Percentiles rank a stretch among this genome's conserved stretches.
Conservation (phyloP, 2,888 invertebrate genomes). For the Onchidella celtica region DNA sequence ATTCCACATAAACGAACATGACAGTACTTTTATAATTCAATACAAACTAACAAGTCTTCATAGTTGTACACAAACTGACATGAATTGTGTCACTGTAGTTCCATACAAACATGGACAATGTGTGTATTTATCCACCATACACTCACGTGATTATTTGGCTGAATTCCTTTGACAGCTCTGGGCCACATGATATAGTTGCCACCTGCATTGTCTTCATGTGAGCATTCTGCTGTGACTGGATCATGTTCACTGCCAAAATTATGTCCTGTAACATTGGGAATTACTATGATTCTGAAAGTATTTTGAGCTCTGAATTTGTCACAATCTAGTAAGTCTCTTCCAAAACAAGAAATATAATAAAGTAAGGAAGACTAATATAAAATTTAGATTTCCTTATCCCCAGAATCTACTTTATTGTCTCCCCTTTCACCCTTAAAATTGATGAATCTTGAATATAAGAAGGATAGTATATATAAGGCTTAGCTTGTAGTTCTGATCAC, state of each 20-base stretch:
- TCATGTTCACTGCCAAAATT: conserved; percentile 37
- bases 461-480: no score
- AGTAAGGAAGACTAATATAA: background rate
- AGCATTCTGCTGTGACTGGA: background rate
- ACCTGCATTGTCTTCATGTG: background rate
- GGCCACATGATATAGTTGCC: conserved; percentile 33
- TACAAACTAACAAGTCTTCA: no score
- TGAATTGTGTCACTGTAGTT: no score
- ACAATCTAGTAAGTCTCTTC: background rate
- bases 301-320: no score
- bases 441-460: no score
- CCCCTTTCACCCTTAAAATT: no score
- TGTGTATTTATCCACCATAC: no score
- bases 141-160: background rate
- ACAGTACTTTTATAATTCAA: no score
- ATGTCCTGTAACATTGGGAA: conserved; percentile 1
- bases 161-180: conserved; percentile 18
- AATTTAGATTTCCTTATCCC: background rate
- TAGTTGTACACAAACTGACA: no score
- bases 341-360: background rate
- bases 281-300: background rate
- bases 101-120: no score
- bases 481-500: no score
- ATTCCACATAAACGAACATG: no score
- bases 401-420: background rate